Evolutionary conservation across 2,113 vertebrate species (phyloP), one percentile per base, ranked within the genome.

Genomic region (Tychaedon coryphoeus): DNA sequence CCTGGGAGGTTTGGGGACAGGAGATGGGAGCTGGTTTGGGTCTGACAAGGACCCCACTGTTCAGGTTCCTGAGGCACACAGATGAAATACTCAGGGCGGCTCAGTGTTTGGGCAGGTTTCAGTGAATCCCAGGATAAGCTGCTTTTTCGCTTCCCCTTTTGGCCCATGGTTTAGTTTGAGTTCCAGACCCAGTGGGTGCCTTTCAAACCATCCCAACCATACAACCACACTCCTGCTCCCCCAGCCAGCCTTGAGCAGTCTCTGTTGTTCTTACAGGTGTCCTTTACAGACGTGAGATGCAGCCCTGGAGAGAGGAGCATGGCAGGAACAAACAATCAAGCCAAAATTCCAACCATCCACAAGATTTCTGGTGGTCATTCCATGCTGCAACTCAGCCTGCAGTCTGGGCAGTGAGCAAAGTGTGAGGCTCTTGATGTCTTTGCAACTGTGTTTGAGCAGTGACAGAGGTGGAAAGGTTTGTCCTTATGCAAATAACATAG

Each of bases 271-370:
- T 57, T 8, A 3, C 50, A 51, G 16, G 15, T 28, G 50, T 3
- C 31, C 38, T 54, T 72, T 12, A 31, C n/a, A 57, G 31, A 12
- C 10, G 1, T 2, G 43, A 76, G 42, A 22, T 29, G 5, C 13
- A 48, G 2, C 38, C 6, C 31, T 1, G 0, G 57, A 54, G 51
- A 78, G 64, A 45, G 54, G 19, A 64, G 25, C 33, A 4, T 1
- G 15, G 50, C 75, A 60, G 72, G 71, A 65, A 8, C 33, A 72
- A 79, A 50, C 34, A 51, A 51, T 14, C 28, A 31, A 43, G 45
- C 29, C 28, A 5, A 74, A 64, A 19, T 25, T 51, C 28, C 70
- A 47, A 16, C 13, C 9, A 8, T 14, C 10, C 38, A 8, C 9
- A 19, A 54, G 48, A n/a, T 14, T 64, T 78, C 15, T 82, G 45